Conservation (phyloP, 2,113 vertebrate species). For the Lasiurus cinereus region DNA sequence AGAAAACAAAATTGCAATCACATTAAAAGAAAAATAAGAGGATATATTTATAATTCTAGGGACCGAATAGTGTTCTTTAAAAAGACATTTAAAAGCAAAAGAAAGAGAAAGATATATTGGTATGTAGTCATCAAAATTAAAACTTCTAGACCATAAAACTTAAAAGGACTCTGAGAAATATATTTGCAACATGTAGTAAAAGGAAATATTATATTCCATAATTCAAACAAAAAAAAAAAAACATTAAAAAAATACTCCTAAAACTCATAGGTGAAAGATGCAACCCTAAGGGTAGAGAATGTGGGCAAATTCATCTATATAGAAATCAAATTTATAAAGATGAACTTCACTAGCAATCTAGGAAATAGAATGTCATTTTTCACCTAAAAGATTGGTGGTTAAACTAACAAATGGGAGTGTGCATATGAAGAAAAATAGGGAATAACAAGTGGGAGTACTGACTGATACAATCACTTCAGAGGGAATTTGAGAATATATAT, state of each 20-base stretch:
- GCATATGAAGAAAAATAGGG: background rate
- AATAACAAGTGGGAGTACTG: background rate
- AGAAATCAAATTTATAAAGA: slow-evolving; percentile 19
- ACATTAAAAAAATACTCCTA: background rate
- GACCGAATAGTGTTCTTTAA: slow-evolving; percentile 30
- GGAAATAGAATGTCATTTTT: background rate
- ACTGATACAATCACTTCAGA: background rate
- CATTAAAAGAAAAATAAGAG: slow-evolving; percentile 42
- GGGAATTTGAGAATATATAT: background rate
- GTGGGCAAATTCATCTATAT: background rate
- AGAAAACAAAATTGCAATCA: slow-evolving; percentile 49
- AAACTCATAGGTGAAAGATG: slow-evolving; percentile 36
- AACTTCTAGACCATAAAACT: slow-evolving; percentile 24
- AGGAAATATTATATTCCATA: slow-evolving; percentile 53
- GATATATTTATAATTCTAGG: background rate
- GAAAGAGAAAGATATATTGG: slow-evolving; percentile 15
- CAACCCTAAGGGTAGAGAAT: background rate
- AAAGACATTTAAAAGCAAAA: slow-evolving; percentile 54
- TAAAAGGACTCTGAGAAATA: background rate
- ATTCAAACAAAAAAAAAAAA: slow-evolving; percentile 32
- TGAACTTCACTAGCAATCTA: background rate
- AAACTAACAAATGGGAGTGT: slow-evolving; percentile 3
- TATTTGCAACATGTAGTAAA: background rate
- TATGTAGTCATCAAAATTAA: slow-evolving; percentile 48
- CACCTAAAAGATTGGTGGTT: background rate